Evolutionary conservation across 2,797 vertebrate genomes (phyloP).

Genomic region (Aulostomus chinensis): DNA sequence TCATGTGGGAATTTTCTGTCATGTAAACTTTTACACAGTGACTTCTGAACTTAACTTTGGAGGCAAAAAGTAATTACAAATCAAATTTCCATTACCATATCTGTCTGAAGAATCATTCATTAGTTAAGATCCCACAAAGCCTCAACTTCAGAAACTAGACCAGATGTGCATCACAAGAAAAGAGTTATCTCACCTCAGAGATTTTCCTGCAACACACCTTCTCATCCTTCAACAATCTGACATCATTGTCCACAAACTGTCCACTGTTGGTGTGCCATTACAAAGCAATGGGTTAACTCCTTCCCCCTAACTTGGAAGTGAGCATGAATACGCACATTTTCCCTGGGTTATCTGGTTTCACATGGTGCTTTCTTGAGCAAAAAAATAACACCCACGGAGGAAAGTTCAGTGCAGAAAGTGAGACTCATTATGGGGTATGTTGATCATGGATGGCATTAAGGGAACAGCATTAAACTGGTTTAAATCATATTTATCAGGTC

Average conservation of each 20-base stretch:
- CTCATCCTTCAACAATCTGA: conserved; percentile 37
- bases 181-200: conserved; percentile 50
- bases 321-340: conserved; percentile 52
- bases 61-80: too few relatives aligned
- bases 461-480: too few relatives aligned
- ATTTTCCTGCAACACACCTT: conserved; percentile 47
- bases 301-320: conserved; percentile 28
- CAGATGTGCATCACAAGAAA: conserved; percentile 64
- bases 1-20: too few relatives aligned
- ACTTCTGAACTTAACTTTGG: too few relatives aligned
- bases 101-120: too few relatives aligned
- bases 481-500: too few relatives aligned
- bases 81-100: too few relatives aligned
- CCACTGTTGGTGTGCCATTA: conserved; percentile 39
- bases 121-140: too few relatives aligned
- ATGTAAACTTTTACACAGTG: too few relatives aligned
- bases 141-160: conserved; percentile 62
- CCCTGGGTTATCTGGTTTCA: conserved; percentile 25
- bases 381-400: not conserved
- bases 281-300: conserved; percentile 58
- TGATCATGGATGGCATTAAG: too few relatives aligned
- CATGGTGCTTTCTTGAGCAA: conserved; percentile 13
- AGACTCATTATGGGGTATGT: not conserved
- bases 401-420: not conserved
- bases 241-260: conserved; percentile 48